phyloP scores from a whole-genome alignment of 1,140 invertebrate genomes.

The Brachionus asplanchnoidis region DNA sequence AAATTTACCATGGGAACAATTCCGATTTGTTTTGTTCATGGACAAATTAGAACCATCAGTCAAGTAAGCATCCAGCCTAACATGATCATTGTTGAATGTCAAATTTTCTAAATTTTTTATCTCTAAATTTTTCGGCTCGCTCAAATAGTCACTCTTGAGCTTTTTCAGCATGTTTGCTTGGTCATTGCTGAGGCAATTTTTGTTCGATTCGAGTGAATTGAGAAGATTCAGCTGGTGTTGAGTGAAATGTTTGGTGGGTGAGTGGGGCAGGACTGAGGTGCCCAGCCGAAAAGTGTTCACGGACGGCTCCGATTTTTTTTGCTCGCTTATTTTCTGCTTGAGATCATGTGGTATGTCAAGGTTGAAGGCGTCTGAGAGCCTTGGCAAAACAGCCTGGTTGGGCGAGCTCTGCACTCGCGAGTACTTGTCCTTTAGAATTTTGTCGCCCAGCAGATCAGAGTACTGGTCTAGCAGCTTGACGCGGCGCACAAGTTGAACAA shows the following conservation, averaged over 20 bases:
- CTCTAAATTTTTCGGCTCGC: slow-evolving; percentile 33
- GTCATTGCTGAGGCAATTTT: slow-evolving; percentile 44
- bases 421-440: background rate
- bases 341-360: slow-evolving; percentile 11
- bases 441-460: background rate
- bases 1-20: background rate
- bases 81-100: slow-evolving; percentile 12
- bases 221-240: slow-evolving; percentile 46
- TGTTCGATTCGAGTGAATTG: slow-evolving; percentile 44
- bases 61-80: background rate
- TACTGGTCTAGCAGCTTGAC: slow-evolving; percentile 9
- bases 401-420: background rate
- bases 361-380: background rate
- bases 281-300: background rate
- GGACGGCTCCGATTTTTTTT: background rate
- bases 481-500: background rate
- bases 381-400: background rate
- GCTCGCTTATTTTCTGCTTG: background rate
- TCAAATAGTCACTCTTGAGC: slow-evolving; percentile 47
- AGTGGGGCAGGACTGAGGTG: background rate
- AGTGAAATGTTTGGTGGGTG: background rate
- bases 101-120: background rate
- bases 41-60: slow-evolving; percentile 33
- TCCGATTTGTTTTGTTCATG: slow-evolving; percentile 35
- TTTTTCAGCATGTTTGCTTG: slow-evolving; percentile 48